Evolutionary conservation across 2,888 invertebrate species (phyloP), one percentile per base, ranked within the genome.

Genomic region (Eulithis testata): DNA sequence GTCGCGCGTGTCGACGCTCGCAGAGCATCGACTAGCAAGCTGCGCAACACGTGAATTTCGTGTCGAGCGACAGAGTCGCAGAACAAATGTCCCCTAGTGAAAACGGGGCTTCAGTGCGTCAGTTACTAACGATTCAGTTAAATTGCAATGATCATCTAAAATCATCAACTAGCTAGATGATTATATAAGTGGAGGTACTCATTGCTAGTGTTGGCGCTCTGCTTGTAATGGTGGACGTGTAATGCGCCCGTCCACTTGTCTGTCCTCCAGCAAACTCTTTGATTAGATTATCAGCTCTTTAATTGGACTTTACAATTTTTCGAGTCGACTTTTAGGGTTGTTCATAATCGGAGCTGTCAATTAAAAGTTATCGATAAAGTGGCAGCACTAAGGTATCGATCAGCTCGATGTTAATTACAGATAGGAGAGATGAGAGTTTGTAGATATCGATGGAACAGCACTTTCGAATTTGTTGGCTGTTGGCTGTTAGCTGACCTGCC

Each of bases 341-440:
- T 71, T 71, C 74, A 76, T 81, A 78, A 81, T 81, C 81, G 76
- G 72, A 72, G 75, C 80, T 84, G 81, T 82, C 83, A 83, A 83
- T 83, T 81, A 84, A 76, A 76, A 68, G 67, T 75, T 75, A 76
- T 75, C 74, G 76, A 78, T 76, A 76, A 76, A 76, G 60, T 67
- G 69, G 71, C 69, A 68, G 70, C 72, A 70, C 70, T 66, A 68
- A 71, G 67, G 74, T 71, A 84, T 83, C 84, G 83, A 84, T 83
- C 84, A 83, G 78, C 53, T 72, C 81, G 88, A 88, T 88, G 83
- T 82, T 88, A 84, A 87, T 88, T 87, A 88, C 80, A 88, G 88
- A 88, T 88, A 88, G 55, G 60, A 49, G 57, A 57, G 60, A 60
- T 63, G 66, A 54, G 66, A 55, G 51, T 44, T 43, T 2, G 36